phyloP scores from a whole-genome alignment of 2,113 vertebrate species.

The Tachycineta bicolor region DNA sequence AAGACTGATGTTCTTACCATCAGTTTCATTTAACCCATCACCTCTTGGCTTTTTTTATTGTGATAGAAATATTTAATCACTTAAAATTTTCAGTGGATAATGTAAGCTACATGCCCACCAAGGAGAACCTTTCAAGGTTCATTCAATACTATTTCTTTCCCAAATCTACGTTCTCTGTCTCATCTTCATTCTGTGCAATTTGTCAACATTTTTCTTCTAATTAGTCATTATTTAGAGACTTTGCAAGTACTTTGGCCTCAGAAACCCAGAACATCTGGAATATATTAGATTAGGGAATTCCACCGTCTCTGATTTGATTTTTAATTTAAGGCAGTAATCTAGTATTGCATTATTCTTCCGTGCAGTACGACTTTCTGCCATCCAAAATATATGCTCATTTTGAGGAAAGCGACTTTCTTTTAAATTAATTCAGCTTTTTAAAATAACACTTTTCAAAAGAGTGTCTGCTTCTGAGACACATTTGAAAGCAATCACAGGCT shows the following conservation, averaged over 20 bases:
- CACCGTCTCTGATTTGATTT: conserved; percentile 44
- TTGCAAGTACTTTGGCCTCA: neutral
- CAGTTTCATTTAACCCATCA: neutral
- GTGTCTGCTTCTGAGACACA: neutral
- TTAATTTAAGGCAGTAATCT: conserved; percentile 45
- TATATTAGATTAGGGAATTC: conserved; percentile 48
- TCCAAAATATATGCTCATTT: neutral
- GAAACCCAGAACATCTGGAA: conserved; percentile 42
- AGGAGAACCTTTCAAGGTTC: neutral
- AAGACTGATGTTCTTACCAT: neutral
- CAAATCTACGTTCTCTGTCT: neutral
- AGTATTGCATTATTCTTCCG: neutral
- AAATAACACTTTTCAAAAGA: neutral
- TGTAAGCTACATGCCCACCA: neutral
- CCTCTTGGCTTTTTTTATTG: neutral
- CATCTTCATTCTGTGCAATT: neutral
- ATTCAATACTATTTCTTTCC: neutral
- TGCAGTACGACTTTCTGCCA: neutral
- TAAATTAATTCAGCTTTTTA: neutral
- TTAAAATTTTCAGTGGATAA: neutral
- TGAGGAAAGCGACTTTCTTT: neutral
- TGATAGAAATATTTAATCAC: neutral
- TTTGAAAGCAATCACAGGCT: neutral
- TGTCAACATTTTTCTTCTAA: conserved; percentile 25
- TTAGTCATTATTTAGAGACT: conserved; percentile 26